Base-by-base conservation (phyloP, 2,888 invertebrate species). In the Epicampocera succincta region DNA sequence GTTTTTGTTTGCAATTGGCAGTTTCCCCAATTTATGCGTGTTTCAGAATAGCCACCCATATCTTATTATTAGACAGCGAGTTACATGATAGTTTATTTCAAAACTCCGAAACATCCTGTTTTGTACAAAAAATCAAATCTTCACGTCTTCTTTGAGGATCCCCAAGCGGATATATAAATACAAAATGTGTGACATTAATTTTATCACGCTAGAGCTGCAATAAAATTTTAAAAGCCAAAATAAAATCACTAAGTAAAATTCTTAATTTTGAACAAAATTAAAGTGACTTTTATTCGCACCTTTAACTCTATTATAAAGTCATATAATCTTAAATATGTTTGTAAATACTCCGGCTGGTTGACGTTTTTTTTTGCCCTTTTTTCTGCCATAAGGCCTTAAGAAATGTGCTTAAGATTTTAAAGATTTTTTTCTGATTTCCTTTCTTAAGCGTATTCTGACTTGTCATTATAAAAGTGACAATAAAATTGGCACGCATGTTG, bases 401-500 rank as follows among this genome's bases (percentile, higher is more conserved):
- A 60, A 46, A 44, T 66, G 71, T 52, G 17, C 40, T 65, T 9
- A 29, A 72, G 52, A 65, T 60, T 72, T 44, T 60, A 56, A 69
- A 25, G 65, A 38, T 58, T 60, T 46, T 61, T 65, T 33, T 38
- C 3, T 68, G 15, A 25, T 44, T 33, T n/a, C n/a, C 40, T 44
- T 42, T 38, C 11, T 72, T 56, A 13, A n/a, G 15, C 38, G 6
- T 29, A 13, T 66, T 38, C 13, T 38, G 69, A 56, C 52, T 77
- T 78, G 81, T 74, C 77, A 81, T 71, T 82, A 82, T 82, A 74
- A 71, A 78, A 82, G 69, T 78, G 69, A 82, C 82, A 71, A 82
- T 82, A 82, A 82, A 82, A 82, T 75, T 82, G 78, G 78, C 82
- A 82, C 82, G 73, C 82, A 78, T 82, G 82, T 78, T 79, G 54